Base-by-base conservation (phyloP, 2,113 vertebrate genomes). In the Ornithorhynchus anatinus region DNA sequence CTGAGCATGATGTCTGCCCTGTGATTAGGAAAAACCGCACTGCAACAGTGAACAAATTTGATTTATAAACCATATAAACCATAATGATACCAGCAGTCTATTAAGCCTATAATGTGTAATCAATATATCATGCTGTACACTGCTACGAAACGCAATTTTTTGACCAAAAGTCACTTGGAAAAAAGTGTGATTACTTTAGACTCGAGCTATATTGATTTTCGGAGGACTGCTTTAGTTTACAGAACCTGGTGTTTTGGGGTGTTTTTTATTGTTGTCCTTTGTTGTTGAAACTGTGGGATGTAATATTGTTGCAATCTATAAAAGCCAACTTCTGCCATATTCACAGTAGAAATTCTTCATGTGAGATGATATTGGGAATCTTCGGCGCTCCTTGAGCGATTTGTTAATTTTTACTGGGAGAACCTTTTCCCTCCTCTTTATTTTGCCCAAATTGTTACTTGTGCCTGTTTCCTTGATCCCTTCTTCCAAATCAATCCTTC, bases 131-230 rank as follows among this genome's bases (percentile, higher is more conserved):
- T 80, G 38, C 51, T 84, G 65, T 73, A 12, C 37, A 53, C 1
- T 39, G 31, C 51, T 63, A 25, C 52, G 29, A 69, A 10, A 54
- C 2, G 69, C 68, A 60, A 39, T 0, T 13, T 71, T 79, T 52
- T 62, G 32, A 53, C 7, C 32, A 66, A 73, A 66, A 31, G 12
- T 35, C 66, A 36, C 38, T 70, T 48, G 59, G 64, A 33, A 37
- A 67, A 50, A 80, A 3, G 1, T 23, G 61, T 77, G 39, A 58
- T 81, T 75, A 67, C 56, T 67, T 67, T 72, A 76, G 47, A 45
- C 35, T 79, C 75, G 36, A 54, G 59, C 63, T 75, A 4, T 80
- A 5, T 54, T 61, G 70, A 53, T 77, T 86, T 84, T 57, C 36
- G 48, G n/a, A 44, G 64, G 3, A 1, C 1, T 67, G 0, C 61